Percentiles rank a stretch among this genome's conserved stretches.
phyloP scores from a whole-genome alignment of 2,888 invertebrate species.

The Spisula subtruncata region DNA sequence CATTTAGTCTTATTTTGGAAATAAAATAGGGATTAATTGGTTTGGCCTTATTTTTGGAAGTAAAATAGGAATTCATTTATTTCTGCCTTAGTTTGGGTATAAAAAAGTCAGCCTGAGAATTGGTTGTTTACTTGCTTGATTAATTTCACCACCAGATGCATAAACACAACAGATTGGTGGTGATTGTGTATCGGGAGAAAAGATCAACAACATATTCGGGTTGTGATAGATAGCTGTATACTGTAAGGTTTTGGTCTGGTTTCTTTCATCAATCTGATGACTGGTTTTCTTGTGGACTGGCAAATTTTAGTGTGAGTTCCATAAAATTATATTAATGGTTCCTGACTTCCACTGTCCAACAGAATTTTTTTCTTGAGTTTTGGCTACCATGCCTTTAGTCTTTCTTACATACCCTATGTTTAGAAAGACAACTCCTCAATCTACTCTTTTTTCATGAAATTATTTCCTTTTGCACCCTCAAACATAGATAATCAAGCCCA shows the following conservation, averaged over 20 bases:
- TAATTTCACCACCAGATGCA: conserved; percentile 26
- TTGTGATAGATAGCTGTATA: neutral
- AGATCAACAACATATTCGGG: conserved; percentile 18
- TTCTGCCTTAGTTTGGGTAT: neutral
- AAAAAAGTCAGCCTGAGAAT: conserved; percentile 26
- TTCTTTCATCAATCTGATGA: neutral
- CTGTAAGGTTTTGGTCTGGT: neutral
- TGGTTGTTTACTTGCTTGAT: conserved; percentile 6
- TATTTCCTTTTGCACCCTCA: too few species aligned
- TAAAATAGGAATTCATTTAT: neutral
- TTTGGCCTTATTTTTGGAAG: neutral
- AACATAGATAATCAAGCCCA: too few species aligned
- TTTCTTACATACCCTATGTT: too few species aligned
- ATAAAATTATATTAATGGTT: neutral
- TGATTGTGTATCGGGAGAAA: conserved; percentile 30
- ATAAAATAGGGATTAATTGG: too few species aligned
- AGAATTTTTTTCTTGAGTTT: too few species aligned
- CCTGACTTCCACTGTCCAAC: too few species aligned
- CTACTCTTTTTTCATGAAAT: too few species aligned
- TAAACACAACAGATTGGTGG: conserved; percentile 7
- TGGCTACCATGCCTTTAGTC: too few species aligned
- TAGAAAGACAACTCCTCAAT: too few species aligned
- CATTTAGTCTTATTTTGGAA: too few species aligned
- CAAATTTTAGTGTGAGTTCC: too few species aligned
- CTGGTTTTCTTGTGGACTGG: neutral